A percentile compares a stretch with the other conserved stretches of the same genome.
phyloP scores from a whole-genome alignment of 2,888 invertebrate genomes.

The Heliconius ethilla region DNA sequence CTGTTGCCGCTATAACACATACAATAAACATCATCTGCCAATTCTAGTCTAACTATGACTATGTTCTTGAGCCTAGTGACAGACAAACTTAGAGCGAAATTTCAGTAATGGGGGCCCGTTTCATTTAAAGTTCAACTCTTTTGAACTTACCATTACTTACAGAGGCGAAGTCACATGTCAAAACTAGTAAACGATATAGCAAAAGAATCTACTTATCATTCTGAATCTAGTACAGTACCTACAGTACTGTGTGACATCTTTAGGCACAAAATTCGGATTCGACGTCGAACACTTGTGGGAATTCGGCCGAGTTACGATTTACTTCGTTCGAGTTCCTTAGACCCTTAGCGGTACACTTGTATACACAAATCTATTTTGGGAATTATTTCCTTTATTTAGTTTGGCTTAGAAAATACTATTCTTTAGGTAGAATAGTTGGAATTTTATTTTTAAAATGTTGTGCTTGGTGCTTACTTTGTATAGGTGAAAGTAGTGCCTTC shows the following conservation, averaged over 20 bases:
- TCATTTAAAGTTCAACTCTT: too few relatives aligned
- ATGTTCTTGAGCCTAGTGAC: too few relatives aligned
- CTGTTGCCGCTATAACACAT: too few relatives aligned
- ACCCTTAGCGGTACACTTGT: slow-evolving; percentile 53
- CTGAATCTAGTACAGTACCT: background rate
- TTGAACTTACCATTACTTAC: too few relatives aligned
- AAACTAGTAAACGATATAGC: background rate
- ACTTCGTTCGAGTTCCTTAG: slow-evolving; percentile 53
- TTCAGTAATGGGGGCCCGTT: too few relatives aligned
- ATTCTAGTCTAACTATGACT: too few relatives aligned
- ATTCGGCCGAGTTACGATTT: slow-evolving; percentile 61
- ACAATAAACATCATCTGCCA: too few relatives aligned
- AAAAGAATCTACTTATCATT: background rate
- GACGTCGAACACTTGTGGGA: slow-evolving; percentile 60
- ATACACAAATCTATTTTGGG: slow-evolving; percentile 23
- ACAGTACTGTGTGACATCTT: slow-evolving; percentile 33
- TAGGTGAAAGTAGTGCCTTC: too few relatives aligned
- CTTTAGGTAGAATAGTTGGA: background rate
- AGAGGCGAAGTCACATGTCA: too few relatives aligned
- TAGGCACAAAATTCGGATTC: slow-evolving; percentile 38
- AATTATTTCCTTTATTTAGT: background rate
- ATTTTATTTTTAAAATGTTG: background rate
- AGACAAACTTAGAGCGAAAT: too few relatives aligned
- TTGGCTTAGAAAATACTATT: background rate
- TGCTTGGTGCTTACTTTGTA: background rate